A percentile compares a stretch with the other conserved stretches of the same genome.
These are phyloP conservation scores for Aplodontia rufa DNA, from an alignment of 2,113 vertebrate genomes.

Conservation along the genomic window DNA sequence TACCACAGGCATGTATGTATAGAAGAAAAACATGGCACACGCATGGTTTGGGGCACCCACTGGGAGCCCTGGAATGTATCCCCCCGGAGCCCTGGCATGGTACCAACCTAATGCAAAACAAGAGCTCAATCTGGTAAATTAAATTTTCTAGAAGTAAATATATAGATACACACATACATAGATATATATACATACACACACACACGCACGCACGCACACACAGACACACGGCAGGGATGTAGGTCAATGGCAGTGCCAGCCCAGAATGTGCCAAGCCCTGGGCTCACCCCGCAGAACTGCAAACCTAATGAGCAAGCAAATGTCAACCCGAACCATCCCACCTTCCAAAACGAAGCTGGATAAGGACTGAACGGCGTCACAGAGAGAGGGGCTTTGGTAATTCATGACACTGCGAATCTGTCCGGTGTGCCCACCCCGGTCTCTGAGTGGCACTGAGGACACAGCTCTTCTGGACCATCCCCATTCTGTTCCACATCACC, in stretches of 20 bases:
- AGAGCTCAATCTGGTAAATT: neutral
- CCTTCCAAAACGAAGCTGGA: neutral
- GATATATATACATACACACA: no score
- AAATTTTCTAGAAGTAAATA: neutral
- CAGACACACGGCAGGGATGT: no score
- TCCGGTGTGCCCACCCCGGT: neutral
- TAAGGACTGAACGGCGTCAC: neutral
- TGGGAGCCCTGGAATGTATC: neutral
- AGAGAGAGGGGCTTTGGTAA: neutral
- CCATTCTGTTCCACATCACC: neutral
- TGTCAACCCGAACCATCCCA: neutral
- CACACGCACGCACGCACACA: no score
- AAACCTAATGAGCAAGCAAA: neutral
- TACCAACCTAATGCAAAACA: neutral
- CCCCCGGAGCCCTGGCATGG: neutral
- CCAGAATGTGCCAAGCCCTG: neutral
- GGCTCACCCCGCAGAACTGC: neutral
- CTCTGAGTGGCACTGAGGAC: neutral
- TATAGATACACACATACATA: no score
- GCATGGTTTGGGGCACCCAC: neutral
- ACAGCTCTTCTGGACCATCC: neutral
- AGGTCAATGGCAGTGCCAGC: no score
- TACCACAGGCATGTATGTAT: neutral
- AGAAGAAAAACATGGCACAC: neutral
- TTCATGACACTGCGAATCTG: neutral